A percentile compares a stretch with the other conserved stretches of the same genome.
phyloP scores from a whole-genome alignment of 2,113 vertebrate genomes.

The Murina feae region DNA sequence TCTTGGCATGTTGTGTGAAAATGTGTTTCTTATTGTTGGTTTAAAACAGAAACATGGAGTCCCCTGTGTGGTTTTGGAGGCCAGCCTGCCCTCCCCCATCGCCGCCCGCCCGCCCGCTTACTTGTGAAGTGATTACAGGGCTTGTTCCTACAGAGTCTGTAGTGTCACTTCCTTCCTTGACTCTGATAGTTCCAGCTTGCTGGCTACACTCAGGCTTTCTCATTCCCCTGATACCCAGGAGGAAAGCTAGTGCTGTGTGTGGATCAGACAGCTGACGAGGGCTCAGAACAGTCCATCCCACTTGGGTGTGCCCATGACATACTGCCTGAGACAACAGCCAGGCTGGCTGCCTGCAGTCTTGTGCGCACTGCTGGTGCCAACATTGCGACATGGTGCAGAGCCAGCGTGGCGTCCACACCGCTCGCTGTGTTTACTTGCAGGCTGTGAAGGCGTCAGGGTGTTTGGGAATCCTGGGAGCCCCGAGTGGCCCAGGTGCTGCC shows the following conservation, averaged over 20 bases:
- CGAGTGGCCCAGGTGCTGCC: accelerated
- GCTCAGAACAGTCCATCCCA: not conserved
- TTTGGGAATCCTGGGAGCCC: accelerated
- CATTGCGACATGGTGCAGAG: accelerated
- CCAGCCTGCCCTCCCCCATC: too few relatives aligned
- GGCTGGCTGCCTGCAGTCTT: not conserved
- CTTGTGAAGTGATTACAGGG: accelerated
- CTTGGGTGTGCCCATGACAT: accelerated
- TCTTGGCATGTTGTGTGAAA: not conserved
- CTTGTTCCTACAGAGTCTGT: not conserved
- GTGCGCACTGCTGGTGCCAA: not conserved
- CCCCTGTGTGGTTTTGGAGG: not conserved
- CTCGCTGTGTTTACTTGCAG: accelerated
- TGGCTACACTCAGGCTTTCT: not conserved
- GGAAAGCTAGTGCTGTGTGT: too few relatives aligned
- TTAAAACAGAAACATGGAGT: not conserved
- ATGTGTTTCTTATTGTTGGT: not conserved
- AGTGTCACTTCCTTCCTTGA: not conserved
- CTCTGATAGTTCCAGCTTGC: not conserved
- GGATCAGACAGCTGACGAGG: not conserved
- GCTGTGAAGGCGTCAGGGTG: accelerated
- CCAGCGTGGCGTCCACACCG: accelerated
- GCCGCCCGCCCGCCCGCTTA: not conserved
- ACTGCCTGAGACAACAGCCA: not conserved
- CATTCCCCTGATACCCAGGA: not conserved